These are phyloP conservation scores for Aplodontia rufa DNA, from an alignment of 2,113 vertebrate genomes.

Conservation along the genomic window DNA sequence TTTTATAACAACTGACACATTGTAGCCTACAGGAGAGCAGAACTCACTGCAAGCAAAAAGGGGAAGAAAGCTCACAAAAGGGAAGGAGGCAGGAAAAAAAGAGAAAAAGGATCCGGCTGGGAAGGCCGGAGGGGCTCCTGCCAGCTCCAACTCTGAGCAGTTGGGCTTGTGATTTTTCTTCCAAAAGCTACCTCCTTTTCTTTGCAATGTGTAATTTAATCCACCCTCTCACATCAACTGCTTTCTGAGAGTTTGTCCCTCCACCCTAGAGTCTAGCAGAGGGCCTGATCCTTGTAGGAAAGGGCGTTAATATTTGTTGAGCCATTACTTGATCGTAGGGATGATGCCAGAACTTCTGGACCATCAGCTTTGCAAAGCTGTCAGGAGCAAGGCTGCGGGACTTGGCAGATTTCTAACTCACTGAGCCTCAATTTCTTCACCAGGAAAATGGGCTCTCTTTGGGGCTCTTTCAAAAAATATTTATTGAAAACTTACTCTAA, in stretches of 20 bases:
- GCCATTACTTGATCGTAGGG: background rate
- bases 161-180: background rate
- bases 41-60: slow-evolving; percentile 70
- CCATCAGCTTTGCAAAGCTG: background rate
- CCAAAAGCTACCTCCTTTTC: background rate
- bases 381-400: background rate
- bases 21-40: slow-evolving; percentile 80
- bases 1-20: slow-evolving; percentile 82
- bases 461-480: slow-evolving; percentile 5
- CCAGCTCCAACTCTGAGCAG: background rate
- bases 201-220: slow-evolving; percentile 30
- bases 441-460: background rate
- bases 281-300: background rate
- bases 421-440: background rate
- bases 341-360: background rate
- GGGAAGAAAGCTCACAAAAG: slow-evolving; percentile 65
- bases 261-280: background rate
- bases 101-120: background rate
- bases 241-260: slow-evolving; percentile 31
- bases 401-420: background rate
- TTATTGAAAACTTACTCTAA: background rate
- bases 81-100: slow-evolving; percentile 29
- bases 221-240: background rate
- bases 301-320: slow-evolving; percentile 11
- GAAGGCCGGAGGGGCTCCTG: slow-evolving; percentile 1